Conservation (phyloP, 92 coral and sea anemone genomes). For the Anthopleura xanthogrammica region DNA sequence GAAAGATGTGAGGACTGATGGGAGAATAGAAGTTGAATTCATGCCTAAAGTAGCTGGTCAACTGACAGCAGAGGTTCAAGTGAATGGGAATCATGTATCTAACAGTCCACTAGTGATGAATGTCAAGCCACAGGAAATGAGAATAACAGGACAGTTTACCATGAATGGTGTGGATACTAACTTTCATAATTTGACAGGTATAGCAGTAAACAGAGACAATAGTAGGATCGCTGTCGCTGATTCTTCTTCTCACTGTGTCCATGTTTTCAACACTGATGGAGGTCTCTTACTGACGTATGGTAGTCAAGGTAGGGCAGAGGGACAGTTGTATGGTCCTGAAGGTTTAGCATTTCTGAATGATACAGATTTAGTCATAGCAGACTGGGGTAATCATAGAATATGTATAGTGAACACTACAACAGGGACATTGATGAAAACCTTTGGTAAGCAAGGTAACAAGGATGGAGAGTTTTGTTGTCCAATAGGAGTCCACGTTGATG, state of each 20-base stretch:
- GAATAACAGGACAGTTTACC: background rate
- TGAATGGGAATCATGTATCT: conserved; percentile 18
- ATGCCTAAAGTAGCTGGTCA: conserved; percentile 26
- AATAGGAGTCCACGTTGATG: conserved; percentile 26
- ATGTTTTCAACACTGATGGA: conserved; percentile 22
- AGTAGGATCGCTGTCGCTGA: conserved; percentile 28
- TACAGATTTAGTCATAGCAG: conserved; percentile 12
- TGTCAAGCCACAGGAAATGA: conserved; percentile 2
- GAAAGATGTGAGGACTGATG: conserved; percentile 8
- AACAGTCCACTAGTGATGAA: conserved; percentile 29
- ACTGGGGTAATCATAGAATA: background rate
- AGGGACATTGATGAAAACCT: conserved; percentile 17
- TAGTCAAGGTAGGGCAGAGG: conserved; percentile 9
- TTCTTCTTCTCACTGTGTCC: background rate
- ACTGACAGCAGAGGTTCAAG: conserved; percentile 29
- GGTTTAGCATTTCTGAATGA: conserved; percentile 31
- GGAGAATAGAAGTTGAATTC: conserved; percentile 16
- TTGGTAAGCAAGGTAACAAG: conserved; percentile 10
- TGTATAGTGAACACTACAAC: conserved; percentile 18
- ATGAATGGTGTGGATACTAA: conserved; percentile 2
- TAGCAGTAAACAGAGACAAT: conserved; percentile 25
- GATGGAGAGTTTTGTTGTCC: background rate
- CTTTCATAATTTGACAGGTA: background rate
- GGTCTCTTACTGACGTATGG: conserved; percentile 4
- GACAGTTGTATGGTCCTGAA: conserved; percentile 4